Evolutionary conservation across 2,113 vertebrate species (phyloP).

Genomic region (Ceuthmochares aereus): DNA sequence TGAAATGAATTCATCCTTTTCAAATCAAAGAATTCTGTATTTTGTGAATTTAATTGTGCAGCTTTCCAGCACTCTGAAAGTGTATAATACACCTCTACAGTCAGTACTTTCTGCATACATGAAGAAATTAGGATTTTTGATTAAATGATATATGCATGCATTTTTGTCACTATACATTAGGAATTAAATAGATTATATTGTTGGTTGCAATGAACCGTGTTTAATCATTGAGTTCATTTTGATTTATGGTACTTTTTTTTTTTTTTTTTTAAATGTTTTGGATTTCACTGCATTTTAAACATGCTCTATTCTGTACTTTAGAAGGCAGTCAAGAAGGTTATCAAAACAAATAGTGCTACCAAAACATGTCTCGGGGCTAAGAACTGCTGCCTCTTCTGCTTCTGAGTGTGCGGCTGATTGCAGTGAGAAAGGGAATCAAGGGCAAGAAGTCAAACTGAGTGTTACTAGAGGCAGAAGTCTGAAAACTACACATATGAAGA

Average conservation of each 20-base stretch:
- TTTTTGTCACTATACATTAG: not conserved
- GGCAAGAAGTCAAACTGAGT: constrained; percentile 65
- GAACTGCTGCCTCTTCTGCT: constrained; percentile 9
- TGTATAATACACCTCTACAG: not conserved
- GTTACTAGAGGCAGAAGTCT: constrained; percentile 57
- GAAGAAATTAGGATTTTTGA: not conserved
- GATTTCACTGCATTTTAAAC: not conserved
- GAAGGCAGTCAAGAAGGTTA: constrained; percentile 33
- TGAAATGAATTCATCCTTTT: not conserved
- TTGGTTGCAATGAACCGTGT: not conserved
- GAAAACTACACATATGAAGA: constrained; percentile 60
- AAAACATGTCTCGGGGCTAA: constrained; percentile 68
- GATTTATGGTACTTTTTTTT: not conserved
- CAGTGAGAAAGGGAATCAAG: constrained; percentile 37
- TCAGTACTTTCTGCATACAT: not conserved
- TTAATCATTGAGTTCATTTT: not conserved
- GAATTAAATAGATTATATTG: not conserved
- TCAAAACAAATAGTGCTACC: constrained; percentile 6
- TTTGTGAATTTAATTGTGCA: not conserved
- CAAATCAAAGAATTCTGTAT: not conserved
- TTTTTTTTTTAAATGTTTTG: not conserved
- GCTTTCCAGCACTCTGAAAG: not conserved
- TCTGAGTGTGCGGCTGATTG: constrained; percentile 51
- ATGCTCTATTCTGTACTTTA: constrained; percentile 41
- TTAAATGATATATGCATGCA: not conserved